phyloP scores from a whole-genome alignment of 2,113 vertebrate species.

The Macheiramphus alcinus region DNA sequence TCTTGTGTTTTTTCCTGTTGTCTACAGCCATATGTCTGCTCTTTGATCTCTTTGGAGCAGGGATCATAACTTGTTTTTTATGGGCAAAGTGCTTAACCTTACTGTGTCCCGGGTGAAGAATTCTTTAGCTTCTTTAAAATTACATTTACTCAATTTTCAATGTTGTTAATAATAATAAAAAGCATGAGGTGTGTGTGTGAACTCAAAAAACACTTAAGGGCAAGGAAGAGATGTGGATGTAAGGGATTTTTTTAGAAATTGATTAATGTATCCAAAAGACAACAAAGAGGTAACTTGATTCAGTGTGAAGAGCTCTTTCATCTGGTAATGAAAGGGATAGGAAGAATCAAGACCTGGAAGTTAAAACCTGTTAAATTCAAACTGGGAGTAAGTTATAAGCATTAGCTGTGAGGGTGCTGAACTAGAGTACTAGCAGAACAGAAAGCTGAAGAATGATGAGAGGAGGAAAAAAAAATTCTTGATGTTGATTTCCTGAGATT shows the following conservation, averaged over 20 bases:
- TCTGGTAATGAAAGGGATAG: neutral
- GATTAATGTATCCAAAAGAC: neutral
- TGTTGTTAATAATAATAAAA: neutral
- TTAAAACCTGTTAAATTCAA: neutral
- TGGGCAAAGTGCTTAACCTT: neutral
- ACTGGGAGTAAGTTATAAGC: neutral
- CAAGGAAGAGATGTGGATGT: neutral
- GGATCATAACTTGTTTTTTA: neutral
- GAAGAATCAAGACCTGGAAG: neutral
- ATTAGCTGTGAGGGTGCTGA: neutral
- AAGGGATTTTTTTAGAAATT: neutral
- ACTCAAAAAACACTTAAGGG: neutral
- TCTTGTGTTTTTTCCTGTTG: neutral
- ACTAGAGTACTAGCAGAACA: neutral
- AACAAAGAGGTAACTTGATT: neutral
- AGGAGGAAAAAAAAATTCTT: neutral
- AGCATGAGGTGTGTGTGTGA: neutral
- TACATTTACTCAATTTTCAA: neutral
- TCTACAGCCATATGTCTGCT: neutral
- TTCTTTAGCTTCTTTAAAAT: neutral
- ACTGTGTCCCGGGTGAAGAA: neutral
- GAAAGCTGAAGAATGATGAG: neutral
- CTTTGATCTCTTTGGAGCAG: neutral
- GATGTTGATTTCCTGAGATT: neutral
- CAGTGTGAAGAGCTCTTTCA: neutral